Percentiles rank a stretch among this genome's conserved stretches.
Evolutionary conservation across 2,113 vertebrate genomes (phyloP).

Genomic region (Ptyas mucosa): DNA sequence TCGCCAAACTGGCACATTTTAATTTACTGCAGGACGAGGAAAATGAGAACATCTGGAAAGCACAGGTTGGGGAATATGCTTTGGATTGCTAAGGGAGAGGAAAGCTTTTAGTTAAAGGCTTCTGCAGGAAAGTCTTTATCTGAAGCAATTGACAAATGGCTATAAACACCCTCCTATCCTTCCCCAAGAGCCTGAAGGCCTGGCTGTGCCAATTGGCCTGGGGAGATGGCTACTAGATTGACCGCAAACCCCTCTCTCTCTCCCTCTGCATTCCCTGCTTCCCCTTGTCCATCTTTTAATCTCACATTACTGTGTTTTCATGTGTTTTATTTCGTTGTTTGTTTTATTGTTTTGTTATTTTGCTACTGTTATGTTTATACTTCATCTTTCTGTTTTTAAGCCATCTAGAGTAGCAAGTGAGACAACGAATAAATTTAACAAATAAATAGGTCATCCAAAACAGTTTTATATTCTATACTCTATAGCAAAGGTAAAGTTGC

Average conservation of each 20-base stretch:
- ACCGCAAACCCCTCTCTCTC: not conserved
- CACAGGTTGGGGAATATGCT: not conserved
- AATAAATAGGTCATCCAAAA: not conserved
- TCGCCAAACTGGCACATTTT: not conserved
- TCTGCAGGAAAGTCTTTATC: not conserved
- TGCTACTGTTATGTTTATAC: not conserved
- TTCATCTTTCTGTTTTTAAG: not conserved
- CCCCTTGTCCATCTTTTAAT: not conserved
- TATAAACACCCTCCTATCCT: not conserved
- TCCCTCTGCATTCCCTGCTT: not conserved
- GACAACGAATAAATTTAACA: not conserved
- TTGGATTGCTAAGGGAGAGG: not conserved
- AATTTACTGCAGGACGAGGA: not conserved
- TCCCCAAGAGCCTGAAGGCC: not conserved
- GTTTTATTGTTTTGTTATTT: not conserved
- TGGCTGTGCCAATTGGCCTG: not conserved
- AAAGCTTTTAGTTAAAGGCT: not conserved
- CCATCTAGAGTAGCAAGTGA: not conserved
- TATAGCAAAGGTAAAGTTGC: not conserved
- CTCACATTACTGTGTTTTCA: not conserved
- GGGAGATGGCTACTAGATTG: not conserved
- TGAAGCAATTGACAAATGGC: not conserved
- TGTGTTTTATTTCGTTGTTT: not conserved
- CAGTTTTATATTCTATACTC: not conserved
- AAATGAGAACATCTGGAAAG: not conserved